A percentile compares a stretch with the other conserved stretches of the same genome.
phyloP scores from a whole-genome alignment of 2,888 invertebrate genomes.

The Fragum sueziense region DNA sequence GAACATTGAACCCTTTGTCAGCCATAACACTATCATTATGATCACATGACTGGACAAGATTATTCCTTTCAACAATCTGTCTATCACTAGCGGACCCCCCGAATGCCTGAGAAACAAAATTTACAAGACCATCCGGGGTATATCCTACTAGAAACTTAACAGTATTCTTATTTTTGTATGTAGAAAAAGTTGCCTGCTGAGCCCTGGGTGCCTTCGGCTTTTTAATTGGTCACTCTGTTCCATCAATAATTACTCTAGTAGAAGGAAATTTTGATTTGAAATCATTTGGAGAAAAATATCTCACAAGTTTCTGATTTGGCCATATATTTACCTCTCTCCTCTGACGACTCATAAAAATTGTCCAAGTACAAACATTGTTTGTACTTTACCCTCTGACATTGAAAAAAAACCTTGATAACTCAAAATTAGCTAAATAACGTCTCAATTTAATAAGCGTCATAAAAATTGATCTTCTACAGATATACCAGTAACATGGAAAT shows the following conservation, averaged over 20 bases:
- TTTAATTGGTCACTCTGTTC: constrained; percentile 60
- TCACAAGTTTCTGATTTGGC: constrained; percentile 51
- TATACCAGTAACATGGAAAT: constrained; percentile 7
- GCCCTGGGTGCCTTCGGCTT: constrained; percentile 46
- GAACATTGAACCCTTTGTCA: too few species aligned
- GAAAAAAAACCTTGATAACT: constrained; percentile 46
- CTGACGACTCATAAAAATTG: constrained; percentile 57
- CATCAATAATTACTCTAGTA: constrained; percentile 65
- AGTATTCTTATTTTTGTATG: constrained; percentile 57
- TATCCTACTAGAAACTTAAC: constrained; percentile 53
- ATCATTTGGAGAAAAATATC: constrained; percentile 55
- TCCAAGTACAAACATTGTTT: constrained; percentile 58
- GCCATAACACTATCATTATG: constrained; percentile 53
- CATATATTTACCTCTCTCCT: constrained; percentile 57
- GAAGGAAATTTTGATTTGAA: constrained; percentile 58
- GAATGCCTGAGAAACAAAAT: constrained; percentile 45
- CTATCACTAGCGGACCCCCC: constrained; percentile 62
- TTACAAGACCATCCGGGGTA: constrained; percentile 54
- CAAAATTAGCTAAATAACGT: constrained; percentile 46
- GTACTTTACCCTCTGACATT: constrained; percentile 45
- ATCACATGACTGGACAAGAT: constrained; percentile 42
- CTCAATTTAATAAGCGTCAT: constrained; percentile 46
- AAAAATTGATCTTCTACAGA: constrained; percentile 48
- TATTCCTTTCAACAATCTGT: constrained; percentile 56
- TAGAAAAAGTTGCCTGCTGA: constrained; percentile 55